These are phyloP conservation scores for Stenotaenia linearis DNA, from an alignment of 2,888 invertebrate genomes.

Conservation along the genomic window DNA sequence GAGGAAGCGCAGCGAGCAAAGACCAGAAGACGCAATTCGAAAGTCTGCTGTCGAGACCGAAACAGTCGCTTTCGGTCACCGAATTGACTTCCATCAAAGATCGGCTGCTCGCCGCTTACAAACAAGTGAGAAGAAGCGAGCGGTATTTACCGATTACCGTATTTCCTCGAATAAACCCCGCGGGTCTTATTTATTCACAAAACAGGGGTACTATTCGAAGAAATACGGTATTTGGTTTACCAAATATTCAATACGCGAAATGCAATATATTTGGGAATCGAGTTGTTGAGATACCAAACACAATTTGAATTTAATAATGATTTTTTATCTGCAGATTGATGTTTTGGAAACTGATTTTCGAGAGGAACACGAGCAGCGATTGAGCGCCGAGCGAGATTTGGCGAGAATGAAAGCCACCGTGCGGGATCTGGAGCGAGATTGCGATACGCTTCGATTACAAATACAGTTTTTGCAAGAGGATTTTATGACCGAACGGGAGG, in stretches of 20 bases:
- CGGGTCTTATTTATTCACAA: no score
- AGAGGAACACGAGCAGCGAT: slow-evolving; percentile 29
- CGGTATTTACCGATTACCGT: no score
- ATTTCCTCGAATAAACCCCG: no score
- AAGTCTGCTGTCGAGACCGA: neutral
- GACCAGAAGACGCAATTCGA: slow-evolving; percentile 28
- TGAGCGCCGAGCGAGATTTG: slow-evolving; percentile 24
- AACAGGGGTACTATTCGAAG: no score
- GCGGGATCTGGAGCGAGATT: slow-evolving; percentile 28
- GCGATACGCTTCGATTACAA: slow-evolving; percentile 30
- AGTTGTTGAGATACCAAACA: no score
- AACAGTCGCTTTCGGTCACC: neutral
- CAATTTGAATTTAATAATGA: neutral
- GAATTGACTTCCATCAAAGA: slow-evolving; percentile 30
- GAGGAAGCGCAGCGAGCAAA: neutral
- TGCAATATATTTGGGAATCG: no score
- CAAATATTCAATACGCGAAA: no score
- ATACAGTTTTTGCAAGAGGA: slow-evolving; percentile 29
- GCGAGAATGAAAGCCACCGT: slow-evolving; percentile 30
- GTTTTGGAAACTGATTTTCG: slow-evolving; percentile 30
- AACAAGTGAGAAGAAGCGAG: no score
- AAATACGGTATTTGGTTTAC: no score
- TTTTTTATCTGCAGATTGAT: slow-evolving; percentile 24
- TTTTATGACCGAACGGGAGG: slow-evolving; percentile 8
- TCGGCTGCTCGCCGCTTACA: slow-evolving; percentile 27